Evolutionary conservation across 2,113 vertebrate species (phyloP), one percentile per base, ranked within the genome.

Genomic region (Dendropsophus ebraccatus): DNA sequence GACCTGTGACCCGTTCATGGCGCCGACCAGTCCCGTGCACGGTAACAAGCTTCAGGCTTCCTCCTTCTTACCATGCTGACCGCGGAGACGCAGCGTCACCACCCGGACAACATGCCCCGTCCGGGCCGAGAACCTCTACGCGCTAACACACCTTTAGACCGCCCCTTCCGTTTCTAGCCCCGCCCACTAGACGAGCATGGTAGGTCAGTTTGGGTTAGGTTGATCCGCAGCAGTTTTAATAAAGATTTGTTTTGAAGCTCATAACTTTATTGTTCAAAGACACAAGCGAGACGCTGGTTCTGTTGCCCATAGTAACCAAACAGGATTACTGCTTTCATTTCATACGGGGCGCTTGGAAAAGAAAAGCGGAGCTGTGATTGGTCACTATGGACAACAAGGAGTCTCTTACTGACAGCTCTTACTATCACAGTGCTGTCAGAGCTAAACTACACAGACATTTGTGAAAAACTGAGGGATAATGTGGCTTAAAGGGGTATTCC

Each of bases 11-110:
- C 65, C n/a, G n/a, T 21, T 4, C 28, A 32, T 17, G 28, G 62
- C 14, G 41, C 8, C 8, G 8, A 3, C 8, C 41, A 41, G 62
- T 7, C 28, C 30, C 16, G 28, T 32, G 62, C 28, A 30, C 62
- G 1, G 2, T 9, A 10, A 30, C 32, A 30, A 2, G 1, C 30
- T 30, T 9, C 65, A 19, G 65, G 1, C 35, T 35, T n/a, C 1
- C 9, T 14, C 37, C 70, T 45, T 19, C 70, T 73, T n/a, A 73
- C 70, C 70, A 73, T 73, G 35, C 37, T n/a, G 70, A 73, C 19
- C n/a, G n/a, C n/a, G n/a, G n/a, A n/a, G 37, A 37, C 70, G 69
- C 69, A 11, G 69, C 70, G 35, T 45, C 13, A 45, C 70, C 37
- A 1, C 37, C 21, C 5, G 21, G 35, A 73, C 1, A 73, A 10